Percentiles rank a stretch among this genome's conserved stretches.
These are phyloP conservation scores for Yponomeuta cagnagella DNA, from an alignment of 2,888 invertebrate genomes.

Conservation along the genomic window DNA sequence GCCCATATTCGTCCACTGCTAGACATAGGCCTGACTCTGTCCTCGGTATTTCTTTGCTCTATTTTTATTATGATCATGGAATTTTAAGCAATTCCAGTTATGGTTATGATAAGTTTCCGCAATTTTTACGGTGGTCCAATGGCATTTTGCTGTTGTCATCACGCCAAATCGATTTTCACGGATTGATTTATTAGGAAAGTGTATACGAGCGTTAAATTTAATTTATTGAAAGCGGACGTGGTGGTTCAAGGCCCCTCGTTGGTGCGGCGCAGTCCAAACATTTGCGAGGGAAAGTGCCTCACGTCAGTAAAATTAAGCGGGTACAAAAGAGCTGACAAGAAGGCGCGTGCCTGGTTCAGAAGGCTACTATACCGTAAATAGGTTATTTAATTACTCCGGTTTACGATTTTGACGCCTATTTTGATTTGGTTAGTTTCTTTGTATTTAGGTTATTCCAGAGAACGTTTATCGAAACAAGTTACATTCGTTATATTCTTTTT, in stretches of 20 bases:
- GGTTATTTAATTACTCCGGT: not conserved
- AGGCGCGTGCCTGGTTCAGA: not conserved
- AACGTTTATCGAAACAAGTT: not conserved
- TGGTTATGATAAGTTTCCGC: not conserved
- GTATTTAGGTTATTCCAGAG: not conserved
- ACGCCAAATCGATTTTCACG: not conserved
- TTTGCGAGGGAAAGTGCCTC: slow-evolving; percentile 2
- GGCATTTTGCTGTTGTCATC: not conserved
- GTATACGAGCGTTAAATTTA: not conserved
- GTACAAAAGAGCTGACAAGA: not conserved
- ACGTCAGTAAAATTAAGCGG: too few relatives aligned
- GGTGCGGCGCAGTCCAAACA: not conserved
- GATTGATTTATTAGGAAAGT: not conserved
- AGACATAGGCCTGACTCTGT: too few relatives aligned
- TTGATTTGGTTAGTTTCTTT: not conserved
- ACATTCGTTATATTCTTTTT: too few relatives aligned
- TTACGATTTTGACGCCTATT: not conserved
- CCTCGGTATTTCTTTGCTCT: not conserved
- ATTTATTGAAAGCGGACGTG: slow-evolving; percentile 1
- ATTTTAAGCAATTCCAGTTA: not conserved
- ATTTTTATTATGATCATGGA: not conserved
- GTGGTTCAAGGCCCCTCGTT: not conserved
- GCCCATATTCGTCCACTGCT: not conserved
- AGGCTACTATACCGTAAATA: not conserved
- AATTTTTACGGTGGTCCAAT: not conserved